Conservation (phyloP, 2,888 invertebrate genomes). For the Pyrocoelia pectoralis region DNA sequence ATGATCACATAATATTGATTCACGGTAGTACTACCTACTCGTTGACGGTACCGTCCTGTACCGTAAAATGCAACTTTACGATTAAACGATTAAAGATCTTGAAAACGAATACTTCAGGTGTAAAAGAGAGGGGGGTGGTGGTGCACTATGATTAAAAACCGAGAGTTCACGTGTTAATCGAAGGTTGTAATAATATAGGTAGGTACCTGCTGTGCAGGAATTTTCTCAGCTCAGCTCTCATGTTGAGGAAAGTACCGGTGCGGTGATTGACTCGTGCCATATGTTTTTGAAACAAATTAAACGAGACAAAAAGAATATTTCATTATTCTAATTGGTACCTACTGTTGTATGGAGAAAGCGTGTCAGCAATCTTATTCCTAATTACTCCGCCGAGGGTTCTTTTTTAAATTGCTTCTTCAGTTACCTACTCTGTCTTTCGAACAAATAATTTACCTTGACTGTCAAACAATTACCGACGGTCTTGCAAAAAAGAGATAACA, state of each 20-base stretch:
- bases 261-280: slow-evolving; percentile 5
- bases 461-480: background rate
- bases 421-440: background rate
- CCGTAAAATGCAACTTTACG: background rate
- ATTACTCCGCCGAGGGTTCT: background rate
- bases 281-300: slow-evolving; percentile 5
- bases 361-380: slow-evolving; percentile 1
- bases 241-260: slow-evolving; percentile 3
- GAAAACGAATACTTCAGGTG: background rate
- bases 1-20: background rate
- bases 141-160: slow-evolving; percentile 5
- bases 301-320: background rate
- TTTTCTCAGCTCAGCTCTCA: background rate
- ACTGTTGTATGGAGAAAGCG: slow-evolving; percentile 3
- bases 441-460: slow-evolving; percentile 7
- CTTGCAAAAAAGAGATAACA: slow-evolving; percentile 3
- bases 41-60: background rate
- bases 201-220: background rate
- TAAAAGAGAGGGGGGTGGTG: background rate
- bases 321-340: background rate
- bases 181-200: slow-evolving; percentile 2
- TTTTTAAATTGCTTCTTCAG: no score
- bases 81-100: background rate
- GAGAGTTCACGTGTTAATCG: slow-evolving; percentile 3
- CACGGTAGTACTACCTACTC: background rate